phyloP scores from a whole-genome alignment of 2,888 invertebrate species.

The Lasius fuliginosus region DNA sequence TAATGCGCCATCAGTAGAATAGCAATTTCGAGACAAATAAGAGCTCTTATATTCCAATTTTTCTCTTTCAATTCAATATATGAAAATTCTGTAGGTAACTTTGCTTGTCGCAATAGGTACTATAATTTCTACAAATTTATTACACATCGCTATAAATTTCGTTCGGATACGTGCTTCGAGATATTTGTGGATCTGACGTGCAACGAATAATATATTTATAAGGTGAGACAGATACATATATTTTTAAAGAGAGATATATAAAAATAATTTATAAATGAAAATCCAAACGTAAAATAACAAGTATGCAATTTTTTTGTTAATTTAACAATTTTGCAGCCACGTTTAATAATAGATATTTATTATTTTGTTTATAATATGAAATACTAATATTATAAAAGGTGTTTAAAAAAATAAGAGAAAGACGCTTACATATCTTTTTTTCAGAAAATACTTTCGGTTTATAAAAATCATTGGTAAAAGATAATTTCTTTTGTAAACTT shows the following conservation, averaged over 20 bases:
- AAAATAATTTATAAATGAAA: not conserved
- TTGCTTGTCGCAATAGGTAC: not conserved
- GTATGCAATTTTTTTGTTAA: not conserved
- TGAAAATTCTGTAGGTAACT: not conserved
- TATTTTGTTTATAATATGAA: not conserved
- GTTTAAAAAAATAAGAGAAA: not conserved
- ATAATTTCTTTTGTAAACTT: conserved; percentile 12
- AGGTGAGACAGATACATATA: not conserved
- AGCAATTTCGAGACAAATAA: conserved; percentile 5
- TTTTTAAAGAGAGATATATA: not conserved
- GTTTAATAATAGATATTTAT: not conserved
- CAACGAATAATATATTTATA: not conserved
- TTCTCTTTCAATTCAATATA: not conserved
- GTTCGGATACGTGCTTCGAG: not conserved
- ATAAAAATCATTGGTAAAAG: not conserved
- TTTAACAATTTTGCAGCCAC: not conserved
- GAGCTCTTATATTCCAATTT: not conserved
- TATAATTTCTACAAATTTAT: conserved; percentile 14
- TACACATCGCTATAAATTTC: conserved; percentile 20
- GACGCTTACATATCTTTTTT: not conserved
- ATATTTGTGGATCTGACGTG: conserved; percentile 12
- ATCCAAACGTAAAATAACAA: not conserved
- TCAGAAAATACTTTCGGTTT: not conserved
- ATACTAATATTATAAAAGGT: not conserved
- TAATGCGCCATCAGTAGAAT: not conserved